Evolutionary conservation across 1,140 invertebrate species (phyloP), one percentile per base, ranked within the genome.

Genomic region (Neodiprion virginianus): DNA sequence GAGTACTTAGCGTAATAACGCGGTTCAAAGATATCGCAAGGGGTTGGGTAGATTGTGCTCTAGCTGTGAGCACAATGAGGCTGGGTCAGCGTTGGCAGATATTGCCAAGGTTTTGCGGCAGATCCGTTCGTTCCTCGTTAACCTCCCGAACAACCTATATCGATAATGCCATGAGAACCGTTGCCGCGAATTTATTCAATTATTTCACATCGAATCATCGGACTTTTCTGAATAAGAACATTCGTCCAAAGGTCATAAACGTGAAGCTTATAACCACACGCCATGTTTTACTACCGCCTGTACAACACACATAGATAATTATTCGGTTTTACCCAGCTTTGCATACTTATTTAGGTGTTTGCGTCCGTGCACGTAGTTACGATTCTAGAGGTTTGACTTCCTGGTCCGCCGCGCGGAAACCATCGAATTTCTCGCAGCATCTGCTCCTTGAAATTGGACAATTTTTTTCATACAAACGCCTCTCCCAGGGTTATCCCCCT

Each of bases 1-100:
- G 86, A 87, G 82, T 87, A 81, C 84, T 87, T 86, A 87, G 78
- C 79, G 83, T 76, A 86, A 86, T 85, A 86, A 86, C 82, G 80
- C 82, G 83, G 83, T 83, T 84, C 83, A 86, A 86, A 86, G 84
- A 86, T 87, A 86, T 83, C 81, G 83, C 80, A 80, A 82, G 80
- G 79, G 81, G 47, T 72, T 61, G 11, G 11, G 53, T 61, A 61
- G 53, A 14, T 61, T 61, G 11, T 61, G 53, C n/a, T 61, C 53
- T 61, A 61, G 53, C 11, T 61, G n/a, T 8, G 53, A 14, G 5
- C 53, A 61, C 53, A 61, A 61, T 61, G 11, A 40, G 28, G 5
- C 8, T 8, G 53, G 8, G 53, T 14, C 53, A 61, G 11, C 53
- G 8, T 17, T 17, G 53, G 53, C 4, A 61, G 53, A 61, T 61